Conservation (phyloP, 1,140 invertebrate species). For the Cataglyphis hispanica region DNA sequence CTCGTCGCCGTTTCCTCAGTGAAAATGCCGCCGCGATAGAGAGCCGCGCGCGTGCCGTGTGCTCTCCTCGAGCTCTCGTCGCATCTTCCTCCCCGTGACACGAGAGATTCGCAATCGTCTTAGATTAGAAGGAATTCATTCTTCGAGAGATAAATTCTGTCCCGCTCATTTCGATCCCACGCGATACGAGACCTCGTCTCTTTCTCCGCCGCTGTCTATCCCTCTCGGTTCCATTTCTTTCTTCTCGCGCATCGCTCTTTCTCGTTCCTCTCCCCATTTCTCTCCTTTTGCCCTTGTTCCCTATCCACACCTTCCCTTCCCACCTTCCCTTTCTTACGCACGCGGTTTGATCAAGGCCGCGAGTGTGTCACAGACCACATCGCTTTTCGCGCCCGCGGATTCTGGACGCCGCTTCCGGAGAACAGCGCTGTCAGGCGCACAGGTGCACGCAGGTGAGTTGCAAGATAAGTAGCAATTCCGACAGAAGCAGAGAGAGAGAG, state of each 20-base stretch:
- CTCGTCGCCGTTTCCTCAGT: conserved; percentile 67
- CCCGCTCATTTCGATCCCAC: conserved; percentile 4
- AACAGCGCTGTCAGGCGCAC: conserved; percentile 36
- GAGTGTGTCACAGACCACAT: conserved; percentile 48
- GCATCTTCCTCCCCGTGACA: conserved; percentile 25
- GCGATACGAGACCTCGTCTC: neutral
- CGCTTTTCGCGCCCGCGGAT: conserved; percentile 31
- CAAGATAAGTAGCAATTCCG: conserved; percentile 18
- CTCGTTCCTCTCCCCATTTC: neutral
- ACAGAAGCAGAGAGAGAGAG: neutral
- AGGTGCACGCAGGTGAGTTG: conserved; percentile 62
- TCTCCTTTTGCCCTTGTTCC: conserved; percentile 15
- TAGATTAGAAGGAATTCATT: neutral
- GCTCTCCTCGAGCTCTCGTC: conserved; percentile 66
- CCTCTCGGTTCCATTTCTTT: conserved; percentile 9
- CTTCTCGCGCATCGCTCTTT: neutral
- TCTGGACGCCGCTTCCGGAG: conserved; percentile 52
- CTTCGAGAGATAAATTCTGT: neutral
- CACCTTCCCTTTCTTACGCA: neutral
- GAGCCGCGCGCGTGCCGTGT: conserved; percentile 67
- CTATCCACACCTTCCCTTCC: neutral
- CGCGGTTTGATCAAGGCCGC: conserved; percentile 47
- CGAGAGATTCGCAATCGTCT: neutral
- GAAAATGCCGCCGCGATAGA: conserved; percentile 78
- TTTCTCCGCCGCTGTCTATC: neutral